Conservation (phyloP, 2,888 invertebrate genomes). For the Synanthedon tipuliformis region DNA sequence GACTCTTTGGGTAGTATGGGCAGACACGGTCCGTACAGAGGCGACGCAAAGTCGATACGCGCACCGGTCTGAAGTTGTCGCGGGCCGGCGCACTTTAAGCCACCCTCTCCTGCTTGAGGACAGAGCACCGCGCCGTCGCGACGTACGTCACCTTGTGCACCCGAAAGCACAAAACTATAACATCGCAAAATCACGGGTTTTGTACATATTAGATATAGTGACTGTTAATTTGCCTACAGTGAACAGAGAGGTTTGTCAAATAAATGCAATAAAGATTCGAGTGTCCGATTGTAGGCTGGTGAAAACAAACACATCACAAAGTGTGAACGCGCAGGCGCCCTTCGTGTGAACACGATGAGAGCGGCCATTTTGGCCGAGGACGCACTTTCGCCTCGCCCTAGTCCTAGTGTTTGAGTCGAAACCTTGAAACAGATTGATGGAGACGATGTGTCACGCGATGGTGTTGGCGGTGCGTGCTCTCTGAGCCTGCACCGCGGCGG, state of each 20-base stretch:
- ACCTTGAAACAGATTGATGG: conserved; percentile 25
- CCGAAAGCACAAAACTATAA: conserved; percentile 9
- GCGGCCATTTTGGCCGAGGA: conserved; percentile 66
- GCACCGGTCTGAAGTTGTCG: conserved; percentile 47
- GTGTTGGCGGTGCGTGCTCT: conserved; percentile 45
- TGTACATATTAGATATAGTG: conserved; percentile 10
- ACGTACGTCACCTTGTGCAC: conserved; percentile 13
- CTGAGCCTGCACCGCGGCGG: conserved; percentile 59
- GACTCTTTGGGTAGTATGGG: neutral
- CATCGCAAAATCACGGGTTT: neutral
- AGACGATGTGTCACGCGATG: conserved; percentile 44
- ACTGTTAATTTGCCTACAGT: conserved; percentile 22
- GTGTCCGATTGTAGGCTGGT: conserved; percentile 29
- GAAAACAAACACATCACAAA: conserved; percentile 61
- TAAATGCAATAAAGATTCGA: conserved; percentile 15
- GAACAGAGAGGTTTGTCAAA: conserved; percentile 7
- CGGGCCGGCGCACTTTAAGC: conserved; percentile 42
- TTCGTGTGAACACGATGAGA: conserved; percentile 54
- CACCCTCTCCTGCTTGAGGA: conserved; percentile 23
- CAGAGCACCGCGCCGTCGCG: conserved; percentile 27
- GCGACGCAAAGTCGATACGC: conserved; percentile 35
- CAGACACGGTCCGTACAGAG: conserved; percentile 2
- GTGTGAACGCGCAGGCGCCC: conserved; percentile 61
- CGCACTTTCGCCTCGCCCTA: conserved; percentile 67
- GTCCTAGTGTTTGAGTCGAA: conserved; percentile 46